Conservation (phyloP, 2,797 vertebrate genomes). For the Sorex maritimensis region DNA sequence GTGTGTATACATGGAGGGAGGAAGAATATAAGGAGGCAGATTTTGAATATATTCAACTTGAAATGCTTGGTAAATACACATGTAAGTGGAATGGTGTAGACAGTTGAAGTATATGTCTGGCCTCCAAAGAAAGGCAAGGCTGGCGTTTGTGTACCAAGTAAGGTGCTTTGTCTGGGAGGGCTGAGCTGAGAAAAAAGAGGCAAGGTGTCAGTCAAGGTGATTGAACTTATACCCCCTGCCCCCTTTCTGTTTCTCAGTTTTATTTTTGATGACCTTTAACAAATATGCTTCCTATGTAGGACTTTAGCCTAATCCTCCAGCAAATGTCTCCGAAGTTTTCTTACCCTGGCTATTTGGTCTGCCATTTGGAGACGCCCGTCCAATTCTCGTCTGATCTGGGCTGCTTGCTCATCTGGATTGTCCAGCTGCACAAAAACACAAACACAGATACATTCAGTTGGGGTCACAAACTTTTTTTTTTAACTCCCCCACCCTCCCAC, state of each 20-base stretch:
- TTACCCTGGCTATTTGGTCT: constrained; percentile 99
- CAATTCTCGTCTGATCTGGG: constrained; percentile 98
- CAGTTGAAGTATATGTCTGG: no score
- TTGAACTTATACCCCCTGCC: background rate
- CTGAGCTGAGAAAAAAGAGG: background rate
- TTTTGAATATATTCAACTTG: constrained; percentile 2
- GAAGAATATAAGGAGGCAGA: background rate
- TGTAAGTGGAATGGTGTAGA: background rate
- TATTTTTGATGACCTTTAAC: background rate
- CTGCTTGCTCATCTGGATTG: constrained; percentile 99
- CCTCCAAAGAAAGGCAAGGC: background rate
- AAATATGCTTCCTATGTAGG: background rate
- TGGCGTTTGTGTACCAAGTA: background rate
- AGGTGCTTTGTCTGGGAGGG: background rate
- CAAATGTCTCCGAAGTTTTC: constrained; percentile 60
- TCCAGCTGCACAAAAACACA: constrained; percentile 94
- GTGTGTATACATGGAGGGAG: background rate
- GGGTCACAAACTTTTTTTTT: background rate
- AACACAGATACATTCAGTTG: constrained; percentile 63
- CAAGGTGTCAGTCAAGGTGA: background rate
- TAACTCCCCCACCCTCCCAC: accelerated
- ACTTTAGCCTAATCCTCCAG: background rate
- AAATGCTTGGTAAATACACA: background rate
- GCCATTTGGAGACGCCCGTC: constrained; percentile 99
- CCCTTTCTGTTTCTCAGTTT: background rate